A percentile compares a stretch with the other conserved stretches of the same genome.
phyloP scores from a whole-genome alignment of 2,888 invertebrate species.

The Apamea monoglypha region DNA sequence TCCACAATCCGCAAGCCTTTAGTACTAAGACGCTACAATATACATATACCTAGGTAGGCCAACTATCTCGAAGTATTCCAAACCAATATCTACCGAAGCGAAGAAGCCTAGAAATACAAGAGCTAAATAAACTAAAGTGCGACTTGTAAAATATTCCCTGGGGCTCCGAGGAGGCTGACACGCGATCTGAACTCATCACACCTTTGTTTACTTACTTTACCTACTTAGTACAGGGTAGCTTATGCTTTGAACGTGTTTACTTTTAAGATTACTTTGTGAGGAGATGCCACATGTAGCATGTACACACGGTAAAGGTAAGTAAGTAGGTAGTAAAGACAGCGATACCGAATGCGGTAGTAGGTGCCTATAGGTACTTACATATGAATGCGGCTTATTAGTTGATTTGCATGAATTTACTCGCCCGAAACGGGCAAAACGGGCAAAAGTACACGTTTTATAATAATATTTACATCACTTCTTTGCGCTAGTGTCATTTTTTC shows the following conservation, averaged over 20 bases:
- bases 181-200: conserved; percentile 45
- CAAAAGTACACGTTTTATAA: too few species aligned
- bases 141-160: conserved; percentile 57
- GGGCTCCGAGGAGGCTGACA: conserved; percentile 36
- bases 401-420: too few species aligned
- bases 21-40: not conserved
- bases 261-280: conserved; percentile 21
- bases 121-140: conserved; percentile 42
- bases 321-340: conserved; percentile 3
- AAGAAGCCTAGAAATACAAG: conserved; percentile 47
- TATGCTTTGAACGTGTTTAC: conserved; percentile 33
- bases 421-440: too few species aligned
- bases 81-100: conserved; percentile 30
- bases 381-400: not conserved
- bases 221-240: conserved; percentile 31
- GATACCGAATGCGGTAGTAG: not conserved
- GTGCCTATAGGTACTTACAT: not conserved
- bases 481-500: too few species aligned
- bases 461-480: too few species aligned
- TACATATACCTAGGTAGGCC: not conserved
- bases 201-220: conserved; percentile 34
- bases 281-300: conserved; percentile 1
- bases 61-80: not conserved
- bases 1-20: conserved; percentile 12
- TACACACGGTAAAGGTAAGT: conserved; percentile 3